These are phyloP conservation scores for Characodon lateralis DNA, from an alignment of 2,797 vertebrate species.

Conservation along the genomic window DNA sequence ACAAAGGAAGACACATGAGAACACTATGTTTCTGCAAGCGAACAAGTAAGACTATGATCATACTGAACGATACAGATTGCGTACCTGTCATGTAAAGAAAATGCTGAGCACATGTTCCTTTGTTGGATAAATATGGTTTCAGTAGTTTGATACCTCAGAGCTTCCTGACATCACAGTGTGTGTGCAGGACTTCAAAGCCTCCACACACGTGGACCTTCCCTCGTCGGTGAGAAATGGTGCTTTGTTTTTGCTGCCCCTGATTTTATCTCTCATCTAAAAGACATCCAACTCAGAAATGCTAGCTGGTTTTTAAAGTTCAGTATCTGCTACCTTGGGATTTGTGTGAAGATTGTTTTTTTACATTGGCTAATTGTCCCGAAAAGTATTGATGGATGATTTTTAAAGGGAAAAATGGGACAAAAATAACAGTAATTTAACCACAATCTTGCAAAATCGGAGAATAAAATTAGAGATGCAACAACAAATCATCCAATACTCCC, in stretches of 20 bases:
- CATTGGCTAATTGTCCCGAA: background rate
- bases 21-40: background rate
- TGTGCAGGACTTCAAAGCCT: slow-evolving; percentile 8
- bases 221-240: background rate
- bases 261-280: slow-evolving; percentile 5
- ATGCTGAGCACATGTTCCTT: slow-evolving; percentile 5
- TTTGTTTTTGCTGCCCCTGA: slow-evolving; percentile 7
- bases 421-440: background rate
- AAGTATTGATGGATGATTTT: background rate
- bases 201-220: background rate
- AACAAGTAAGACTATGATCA: background rate
- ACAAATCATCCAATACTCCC: too few species aligned
- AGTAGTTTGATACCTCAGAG: background rate
- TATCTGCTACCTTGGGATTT: background rate
- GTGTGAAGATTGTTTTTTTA: slow-evolving; percentile 2
- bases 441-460: too few species aligned
- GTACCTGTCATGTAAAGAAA: slow-evolving; percentile 10
- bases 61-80: background rate
- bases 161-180: slow-evolving; percentile 3
- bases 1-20: background rate
- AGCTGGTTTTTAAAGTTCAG: background rate
- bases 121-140: background rate
- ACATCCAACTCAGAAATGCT: background rate
- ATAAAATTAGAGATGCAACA: too few species aligned
- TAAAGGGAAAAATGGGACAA: background rate